These are phyloP conservation scores for Scolopax rusticola DNA, from an alignment of 2,797 vertebrate genomes.

Conservation along the genomic window DNA sequence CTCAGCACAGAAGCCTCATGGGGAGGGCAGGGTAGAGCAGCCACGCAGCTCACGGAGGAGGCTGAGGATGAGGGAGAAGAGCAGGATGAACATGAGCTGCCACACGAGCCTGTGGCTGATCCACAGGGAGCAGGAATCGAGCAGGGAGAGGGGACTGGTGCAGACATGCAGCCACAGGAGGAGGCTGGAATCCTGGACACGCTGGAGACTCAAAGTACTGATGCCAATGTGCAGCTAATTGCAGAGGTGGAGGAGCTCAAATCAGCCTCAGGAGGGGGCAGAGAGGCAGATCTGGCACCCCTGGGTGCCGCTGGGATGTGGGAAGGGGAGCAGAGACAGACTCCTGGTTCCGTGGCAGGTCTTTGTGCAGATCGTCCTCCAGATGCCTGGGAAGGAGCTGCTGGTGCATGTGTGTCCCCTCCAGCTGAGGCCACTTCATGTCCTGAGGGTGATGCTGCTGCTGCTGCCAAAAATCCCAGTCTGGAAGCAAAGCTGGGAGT, in stretches of 20 bases:
- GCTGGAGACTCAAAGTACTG: neutral
- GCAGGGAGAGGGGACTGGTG: neutral
- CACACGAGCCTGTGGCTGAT: neutral
- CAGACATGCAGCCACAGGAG: fast-evolving
- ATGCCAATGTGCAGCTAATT: fast-evolving
- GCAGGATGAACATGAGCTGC: fast-evolving
- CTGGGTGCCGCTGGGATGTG: neutral
- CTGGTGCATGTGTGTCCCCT: neutral
- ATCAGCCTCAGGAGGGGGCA: neutral
- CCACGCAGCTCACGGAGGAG: fast-evolving
- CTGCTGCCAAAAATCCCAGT: no score
- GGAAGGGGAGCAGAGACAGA: neutral
- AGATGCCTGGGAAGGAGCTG: fast-evolving
- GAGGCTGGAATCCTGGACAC: neutral
- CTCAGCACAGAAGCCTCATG: fast-evolving
- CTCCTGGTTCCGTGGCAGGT: neutral
- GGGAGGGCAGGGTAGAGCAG: fast-evolving
- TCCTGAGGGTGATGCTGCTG: neutral
- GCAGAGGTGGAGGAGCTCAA: neutral
- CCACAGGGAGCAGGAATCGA: fast-evolving
- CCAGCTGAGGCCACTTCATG: neutral
- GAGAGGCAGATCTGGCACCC: fast-evolving
- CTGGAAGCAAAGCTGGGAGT: neutral
- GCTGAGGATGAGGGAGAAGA: neutral
- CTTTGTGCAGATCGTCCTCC: fast-evolving